Evolutionary conservation across 2,113 vertebrate species (phyloP).

Genomic region (Gavia stellata): DNA sequence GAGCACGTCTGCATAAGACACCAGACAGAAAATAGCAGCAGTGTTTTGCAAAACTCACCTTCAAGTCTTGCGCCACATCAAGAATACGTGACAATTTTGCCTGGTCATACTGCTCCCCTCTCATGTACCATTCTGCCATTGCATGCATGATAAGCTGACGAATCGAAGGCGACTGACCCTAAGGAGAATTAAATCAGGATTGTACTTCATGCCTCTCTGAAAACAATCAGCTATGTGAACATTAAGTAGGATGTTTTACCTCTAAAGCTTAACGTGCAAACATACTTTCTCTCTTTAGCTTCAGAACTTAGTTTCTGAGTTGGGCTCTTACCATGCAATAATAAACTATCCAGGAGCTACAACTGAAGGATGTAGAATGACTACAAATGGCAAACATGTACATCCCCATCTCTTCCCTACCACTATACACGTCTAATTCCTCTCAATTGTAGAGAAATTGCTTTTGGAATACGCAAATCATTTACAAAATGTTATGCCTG

Average conservation of each 20-base stretch:
- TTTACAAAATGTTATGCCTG: not conserved
- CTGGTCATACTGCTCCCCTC: constrained; percentile 98
- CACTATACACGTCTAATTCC: not conserved
- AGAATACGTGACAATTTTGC: constrained; percentile 96
- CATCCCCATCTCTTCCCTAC: not conserved
- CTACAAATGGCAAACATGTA: rapidly evolving
- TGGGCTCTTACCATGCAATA: not conserved
- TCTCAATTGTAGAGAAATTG: rapidly evolving
- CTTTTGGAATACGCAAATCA: not conserved
- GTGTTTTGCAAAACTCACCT: constrained; percentile 74
- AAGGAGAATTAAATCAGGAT: not conserved
- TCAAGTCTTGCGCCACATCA: constrained; percentile 98
- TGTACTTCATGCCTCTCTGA: not conserved
- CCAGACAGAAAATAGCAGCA: not conserved
- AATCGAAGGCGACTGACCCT: constrained; percentile 99
- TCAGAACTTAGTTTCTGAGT: not conserved
- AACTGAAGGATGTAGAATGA: not conserved
- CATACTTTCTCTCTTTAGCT: not conserved
- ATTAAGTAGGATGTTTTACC: not conserved
- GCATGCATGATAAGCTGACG: constrained; percentile 99
- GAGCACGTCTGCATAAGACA: not conserved
- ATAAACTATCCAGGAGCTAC: not conserved
- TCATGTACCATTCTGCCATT: constrained; percentile 99
- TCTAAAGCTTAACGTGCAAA: not conserved
- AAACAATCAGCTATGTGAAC: not conserved